Conservation (phyloP, 2,797 vertebrate genomes). For the Triplophysa bombifrons region DNA sequence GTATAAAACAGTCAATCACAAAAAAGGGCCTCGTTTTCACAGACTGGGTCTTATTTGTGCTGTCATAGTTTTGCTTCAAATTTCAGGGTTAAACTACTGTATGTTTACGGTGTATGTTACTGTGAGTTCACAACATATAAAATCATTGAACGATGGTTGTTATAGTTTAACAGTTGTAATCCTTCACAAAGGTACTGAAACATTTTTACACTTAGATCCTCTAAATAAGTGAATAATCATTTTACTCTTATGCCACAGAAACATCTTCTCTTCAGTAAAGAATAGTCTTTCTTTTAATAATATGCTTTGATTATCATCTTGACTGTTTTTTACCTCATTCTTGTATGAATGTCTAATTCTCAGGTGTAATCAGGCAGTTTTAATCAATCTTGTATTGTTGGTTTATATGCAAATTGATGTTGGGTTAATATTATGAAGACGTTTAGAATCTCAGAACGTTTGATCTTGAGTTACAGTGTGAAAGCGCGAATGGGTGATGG, state of each 20-base stretch:
- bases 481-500: not conserved
- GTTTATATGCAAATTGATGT: constrained; percentile 20
- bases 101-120: no score
- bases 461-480: not conserved
- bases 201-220: not conserved
- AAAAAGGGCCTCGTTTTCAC: no score
- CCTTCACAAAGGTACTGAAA: no score
- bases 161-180: no score
- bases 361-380: constrained; percentile 9
- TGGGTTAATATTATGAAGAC: constrained; percentile 9
- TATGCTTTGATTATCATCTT: constrained; percentile 10
- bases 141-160: no score
- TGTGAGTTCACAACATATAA: no score
- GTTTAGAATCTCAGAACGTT: not conserved
- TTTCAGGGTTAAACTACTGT: no score
- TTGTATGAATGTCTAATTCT: constrained; percentile 27
- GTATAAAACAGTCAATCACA: no score
- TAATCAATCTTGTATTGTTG: constrained; percentile 11
- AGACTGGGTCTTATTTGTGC: no score
- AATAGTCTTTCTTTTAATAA: constrained; percentile 9
- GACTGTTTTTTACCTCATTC: constrained; percentile 15
- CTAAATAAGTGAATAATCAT: not conserved
- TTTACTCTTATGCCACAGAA: not conserved
- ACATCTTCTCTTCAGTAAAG: not conserved
- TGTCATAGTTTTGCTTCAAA: no score